Evolutionary conservation across 2,113 vertebrate genomes (phyloP), one percentile per base, ranked within the genome.

Genomic region (Edolisoma coerulescens): DNA sequence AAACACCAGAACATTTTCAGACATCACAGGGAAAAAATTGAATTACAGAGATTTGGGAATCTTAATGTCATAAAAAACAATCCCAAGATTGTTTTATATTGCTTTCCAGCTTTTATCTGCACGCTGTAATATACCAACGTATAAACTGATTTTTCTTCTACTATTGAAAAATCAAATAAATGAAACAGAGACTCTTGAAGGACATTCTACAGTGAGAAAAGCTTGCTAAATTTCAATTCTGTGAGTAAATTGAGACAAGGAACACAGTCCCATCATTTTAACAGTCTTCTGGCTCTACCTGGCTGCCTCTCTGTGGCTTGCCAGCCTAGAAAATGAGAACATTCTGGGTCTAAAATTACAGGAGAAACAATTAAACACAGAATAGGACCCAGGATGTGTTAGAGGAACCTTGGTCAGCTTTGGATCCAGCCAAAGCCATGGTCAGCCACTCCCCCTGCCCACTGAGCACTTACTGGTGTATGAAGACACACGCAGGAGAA

Each of bases 401-500:
- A 30, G 21, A 84, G 13, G 7, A 85, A 50, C 24, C 9, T 8
- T 26, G 5, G 4, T 23, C 18, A 87, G 5, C 22, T 52, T 20
- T 11, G 14, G 20, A 44, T 56, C 17, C 42, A 45, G 13, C 5
- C 20, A 83, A 79, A 85, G 9, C 23, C 16, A 3, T 0, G 0
- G 3, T 14, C 33, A 81, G 10, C 16, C 2, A 1, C 7, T 27
- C 19, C 41, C 49, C 13, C 57, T 4, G 1, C 56, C 42, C 78
- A n/a, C 33, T 7, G 2, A 67, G 11, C 20, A 75, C 61, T 84
- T 67, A 85, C 10, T 9, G 0, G 6, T 1, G 1, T 1, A 2
- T 3, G 7, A 37, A 57, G 59, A 20, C 30, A 7, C 0, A 7
- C 0, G 3, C 0, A n/a, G 32, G 2, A 41, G 8, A 49, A 4